Conservation (phyloP, 2,797 vertebrate genomes). For the Valencia hispanica region DNA sequence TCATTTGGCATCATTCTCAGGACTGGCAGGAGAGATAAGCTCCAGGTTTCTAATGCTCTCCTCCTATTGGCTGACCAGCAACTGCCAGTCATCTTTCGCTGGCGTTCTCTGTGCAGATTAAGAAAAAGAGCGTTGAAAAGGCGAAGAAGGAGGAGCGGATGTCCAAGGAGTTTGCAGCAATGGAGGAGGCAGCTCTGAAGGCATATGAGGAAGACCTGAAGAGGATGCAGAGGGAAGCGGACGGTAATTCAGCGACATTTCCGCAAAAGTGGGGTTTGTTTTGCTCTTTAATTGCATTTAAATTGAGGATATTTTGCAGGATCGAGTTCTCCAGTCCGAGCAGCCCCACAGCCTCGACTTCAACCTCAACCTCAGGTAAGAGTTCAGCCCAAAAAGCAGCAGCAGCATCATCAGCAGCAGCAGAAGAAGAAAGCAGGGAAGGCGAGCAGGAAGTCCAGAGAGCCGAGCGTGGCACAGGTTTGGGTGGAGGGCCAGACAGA, state of each 20-base stretch:
- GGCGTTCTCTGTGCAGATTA: slow-evolving; percentile 84
- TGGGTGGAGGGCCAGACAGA: slow-evolving; percentile 88
- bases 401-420: slow-evolving; percentile 1
- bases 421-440: slow-evolving; percentile 46
- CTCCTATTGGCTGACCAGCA: slow-evolving; percentile 37
- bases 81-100: slow-evolving; percentile 39
- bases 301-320: slow-evolving; percentile 17
- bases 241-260: slow-evolving; percentile 53
- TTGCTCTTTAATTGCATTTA: neutral
- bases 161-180: slow-evolving; percentile 94
- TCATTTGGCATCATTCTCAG: slow-evolving; percentile 44
- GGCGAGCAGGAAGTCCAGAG: slow-evolving; percentile 50
- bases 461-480: slow-evolving; percentile 31
- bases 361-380: slow-evolving; percentile 21
- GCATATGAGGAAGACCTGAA: slow-evolving; percentile 95
- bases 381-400: slow-evolving; percentile 41
- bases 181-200: slow-evolving; percentile 95
- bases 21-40: slow-evolving; percentile 69
- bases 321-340: slow-evolving; percentile 27
- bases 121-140: slow-evolving; percentile 94
- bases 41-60: slow-evolving; percentile 16
- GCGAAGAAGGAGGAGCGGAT: slow-evolving; percentile 90
- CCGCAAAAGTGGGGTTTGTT: neutral
- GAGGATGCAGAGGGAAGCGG: slow-evolving; percentile 84
- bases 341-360: neutral